Evolutionary conservation across 2,888 invertebrate species (phyloP).

Genomic region (Chromoteleia sp.): DNA sequence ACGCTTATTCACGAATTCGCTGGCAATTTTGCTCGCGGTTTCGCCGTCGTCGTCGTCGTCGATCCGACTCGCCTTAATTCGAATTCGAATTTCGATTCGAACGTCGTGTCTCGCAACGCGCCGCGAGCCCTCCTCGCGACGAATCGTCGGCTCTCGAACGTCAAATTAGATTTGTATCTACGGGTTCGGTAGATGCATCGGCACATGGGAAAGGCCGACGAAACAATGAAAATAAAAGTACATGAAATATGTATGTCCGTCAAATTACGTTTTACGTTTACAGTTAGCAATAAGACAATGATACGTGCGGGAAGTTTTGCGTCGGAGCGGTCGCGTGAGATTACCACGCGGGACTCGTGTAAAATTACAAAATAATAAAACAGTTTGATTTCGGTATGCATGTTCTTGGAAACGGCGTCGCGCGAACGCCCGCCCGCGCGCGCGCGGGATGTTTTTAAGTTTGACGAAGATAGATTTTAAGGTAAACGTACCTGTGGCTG

Average conservation of each 20-base stretch:
- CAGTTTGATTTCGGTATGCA: conserved; percentile 5
- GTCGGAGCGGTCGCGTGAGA: conserved; percentile 5
- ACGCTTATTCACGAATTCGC: not conserved
- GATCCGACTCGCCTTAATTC: no score
- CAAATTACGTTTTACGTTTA: conserved; percentile 22
- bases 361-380: conserved; percentile 27
- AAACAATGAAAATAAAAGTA: conserved; percentile 19
- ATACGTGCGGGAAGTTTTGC: conserved; percentile 5
- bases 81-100: no score
- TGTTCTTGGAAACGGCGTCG: conserved; percentile 12
- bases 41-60: not conserved
- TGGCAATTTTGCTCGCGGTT: not conserved
- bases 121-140: no score
- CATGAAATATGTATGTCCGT: conserved; percentile 38
- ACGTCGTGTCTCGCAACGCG: no score
- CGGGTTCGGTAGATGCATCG: no score
- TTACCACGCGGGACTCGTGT: not conserved
- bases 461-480: conserved; percentile 46
- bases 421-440: no score
- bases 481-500: conserved; percentile 50
- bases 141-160: no score
- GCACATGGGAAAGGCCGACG: conserved; percentile 19
- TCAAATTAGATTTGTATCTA: no score
- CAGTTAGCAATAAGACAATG: conserved; percentile 21
- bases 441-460: conserved; percentile 25